Base-by-base conservation (phyloP, 30 jellyfish, hydroid and myxozoan genomes). In the Nemopilema nomurai region DNA sequence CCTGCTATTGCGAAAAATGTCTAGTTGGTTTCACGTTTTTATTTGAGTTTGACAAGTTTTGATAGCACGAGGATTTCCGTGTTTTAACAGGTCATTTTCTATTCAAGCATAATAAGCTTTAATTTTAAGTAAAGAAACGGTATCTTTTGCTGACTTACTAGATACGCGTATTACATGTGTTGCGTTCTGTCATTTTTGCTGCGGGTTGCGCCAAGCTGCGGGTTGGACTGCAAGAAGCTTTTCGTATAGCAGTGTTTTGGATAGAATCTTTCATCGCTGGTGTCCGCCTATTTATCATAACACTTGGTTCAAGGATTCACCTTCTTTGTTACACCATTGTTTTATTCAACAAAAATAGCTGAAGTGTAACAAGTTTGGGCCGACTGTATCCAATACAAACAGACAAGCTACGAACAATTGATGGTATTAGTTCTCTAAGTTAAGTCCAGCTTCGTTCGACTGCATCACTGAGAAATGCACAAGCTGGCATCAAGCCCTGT, bases 1-100 rank as follows among this genome's bases (percentile, higher is more conserved):
- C 57, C 57, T 32, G 20, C 50, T 67, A 67, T 67, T 67, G 76
- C 76, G 53, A 23, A 67, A 67, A 67, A 17, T 31, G 30, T 67
- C 23, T 23, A 67, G 19, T 67, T 20, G 50, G 76, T 31, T 20
- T 67, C 76, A 67, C 23, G 76, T 67, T 23, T 67, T 23, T 67
- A 67, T 23, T 67, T 28, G 33, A 31, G 76, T 67, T 67, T 28
- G 33, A 28, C 50, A 19, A 31, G 33, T 67, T 67, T 67, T 67
- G 50, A 31, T 28, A 67, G 33, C 30, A 0, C 50, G 76, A 67
- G 30, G 33, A 31, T 28, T 67, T 23, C 33, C 50, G 20, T 67
- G 51, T 67, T 67, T 23, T 18, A 0, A n/a, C 23, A 67, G 33
- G 76, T 67, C 33, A 23, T 23, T 28, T 32, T 41, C 13, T 41